Evolutionary conservation across 2,113 vertebrate genomes (phyloP), one percentile per base, ranked within the genome.

Genomic region (Oncorhynchus nerka): DNA sequence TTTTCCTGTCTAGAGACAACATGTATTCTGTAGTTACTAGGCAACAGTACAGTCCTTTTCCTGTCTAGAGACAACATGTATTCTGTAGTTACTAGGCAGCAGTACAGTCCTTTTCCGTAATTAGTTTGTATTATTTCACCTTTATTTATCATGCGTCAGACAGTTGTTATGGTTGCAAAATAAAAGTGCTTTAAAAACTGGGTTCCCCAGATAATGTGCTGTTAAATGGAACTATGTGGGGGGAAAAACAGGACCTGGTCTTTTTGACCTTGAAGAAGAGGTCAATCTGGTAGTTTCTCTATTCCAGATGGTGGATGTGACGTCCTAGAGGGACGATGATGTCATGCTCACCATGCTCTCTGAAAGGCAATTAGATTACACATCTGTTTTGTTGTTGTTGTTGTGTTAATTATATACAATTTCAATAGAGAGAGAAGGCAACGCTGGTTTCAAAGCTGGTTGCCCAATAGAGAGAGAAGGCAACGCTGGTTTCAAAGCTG

Each of bases 301-400:
- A 5, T 68, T 32, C 72, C 70, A 80, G 61, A 32, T 51, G 75
- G 68, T 70, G 80, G 16, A 57, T 57, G 16, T 57, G 55, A 20
- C 16, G 51, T 57, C 51, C 4, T 57, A 19, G 51, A 19, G 51
- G 19, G 51, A 57, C 3, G 5, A 57, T 39, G 39, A 57, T 6
- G 16, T 57, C 5, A 15, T 20, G 55, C 39, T 11, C 39, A 45
- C 39, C 39, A 45, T 11, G 39, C 2, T 45, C 55, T 20, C 55
- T 57, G 55, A 57, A 16, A 57, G 55, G 16, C 19, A 20, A 20
- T 57, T 15, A 4, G 19, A 20, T 15, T 57, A 57, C 15, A 57
- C 73, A 75, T 83, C 78, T 55, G 68, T 75, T 76, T 83, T 75
- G 26, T 59, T 5, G 79, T 80, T 48, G 20, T 62, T 70, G 76